A percentile compares a stretch with the other conserved stretches of the same genome.
Conservation (phyloP, 1,140 invertebrate species). For the Parasteatoda tepidariorum region DNA sequence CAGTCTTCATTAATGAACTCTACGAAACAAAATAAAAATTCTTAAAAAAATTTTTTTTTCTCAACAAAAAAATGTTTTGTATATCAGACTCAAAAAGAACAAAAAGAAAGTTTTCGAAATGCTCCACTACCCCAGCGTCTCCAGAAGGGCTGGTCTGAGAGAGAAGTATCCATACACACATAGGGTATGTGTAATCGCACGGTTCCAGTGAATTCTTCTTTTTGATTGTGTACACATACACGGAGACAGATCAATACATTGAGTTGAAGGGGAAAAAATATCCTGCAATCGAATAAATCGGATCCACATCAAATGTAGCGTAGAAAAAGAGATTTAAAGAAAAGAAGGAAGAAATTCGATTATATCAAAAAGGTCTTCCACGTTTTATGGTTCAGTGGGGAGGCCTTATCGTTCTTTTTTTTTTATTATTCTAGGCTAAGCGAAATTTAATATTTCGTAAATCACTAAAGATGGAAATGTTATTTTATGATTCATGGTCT, state of each 20-base stretch:
- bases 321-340: slow-evolving; percentile 13
- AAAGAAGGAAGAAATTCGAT: slow-evolving; percentile 21
- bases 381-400: background rate
- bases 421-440: too few relatives aligned
- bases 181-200: background rate
- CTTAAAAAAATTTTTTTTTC: too few relatives aligned
- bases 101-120: background rate
- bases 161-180: too few relatives aligned
- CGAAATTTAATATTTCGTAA: too few relatives aligned
- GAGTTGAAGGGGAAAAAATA: background rate
- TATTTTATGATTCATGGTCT: too few relatives aligned
- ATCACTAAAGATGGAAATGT: too few relatives aligned
- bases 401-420: background rate
- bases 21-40: too few relatives aligned
- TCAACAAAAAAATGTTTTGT: too few relatives aligned
- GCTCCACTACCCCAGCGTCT: too few relatives aligned
- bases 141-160: too few relatives aligned
- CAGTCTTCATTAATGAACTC: too few relatives aligned
- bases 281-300: slow-evolving; percentile 38
- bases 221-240: slow-evolving; percentile 29
- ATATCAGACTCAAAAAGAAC: background rate
- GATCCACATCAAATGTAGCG: slow-evolving; percentile 47
- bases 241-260: slow-evolving; percentile 30
- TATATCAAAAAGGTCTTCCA: slow-evolving; percentile 25
- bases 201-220: background rate